Base-by-base conservation (phyloP, 1,140 invertebrate genomes). In the Heliothis subflexa region DNA sequence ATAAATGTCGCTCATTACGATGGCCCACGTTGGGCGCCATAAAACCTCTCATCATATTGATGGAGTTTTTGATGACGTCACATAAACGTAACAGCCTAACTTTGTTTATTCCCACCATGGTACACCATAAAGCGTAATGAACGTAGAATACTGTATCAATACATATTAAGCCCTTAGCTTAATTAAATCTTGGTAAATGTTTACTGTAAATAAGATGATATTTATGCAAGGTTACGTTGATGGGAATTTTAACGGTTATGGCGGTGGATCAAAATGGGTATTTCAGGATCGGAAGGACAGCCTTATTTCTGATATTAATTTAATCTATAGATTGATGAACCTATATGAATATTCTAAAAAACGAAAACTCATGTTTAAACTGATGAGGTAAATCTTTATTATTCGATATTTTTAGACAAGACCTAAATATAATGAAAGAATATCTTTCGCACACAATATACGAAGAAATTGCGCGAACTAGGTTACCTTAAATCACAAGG, bases 1-100 rank as follows among this genome's bases (percentile, higher is more conserved):
- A 84, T 86, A 87, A 84, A 87, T 88, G 86, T 85, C 78, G 64
- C 85, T 88, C 86, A 90, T 90, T 84, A 79, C 81, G 75, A 70
- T 57, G 76, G 79, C 85, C 85, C 86, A 83, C 83, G 85, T 83
- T 82, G 85, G 78, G 83, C 81, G 85, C 83, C 87, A 85, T 90
- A 86, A 90, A 85, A 76, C 82, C 54, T 25, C 82, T 84, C 89
- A 88, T 88, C 81, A 85, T 83, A 83, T 86, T 88, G 84, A 87
- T 87, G 83, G 80, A 68, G 80, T 78, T 86, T 86, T 86, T 88
- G 82, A 89, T 89, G 84, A 74, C 81, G 78, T 83, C 85, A 84
- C 86, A 89, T 88, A 88, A 79, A 79, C 70, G 33, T 73, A 64
- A 74, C 59, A 66, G 52, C 66, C 66, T 71, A 82, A 86, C 83